Evolutionary conservation across 2,888 invertebrate species (phyloP).

Genomic region (Anticlea derivata): DNA sequence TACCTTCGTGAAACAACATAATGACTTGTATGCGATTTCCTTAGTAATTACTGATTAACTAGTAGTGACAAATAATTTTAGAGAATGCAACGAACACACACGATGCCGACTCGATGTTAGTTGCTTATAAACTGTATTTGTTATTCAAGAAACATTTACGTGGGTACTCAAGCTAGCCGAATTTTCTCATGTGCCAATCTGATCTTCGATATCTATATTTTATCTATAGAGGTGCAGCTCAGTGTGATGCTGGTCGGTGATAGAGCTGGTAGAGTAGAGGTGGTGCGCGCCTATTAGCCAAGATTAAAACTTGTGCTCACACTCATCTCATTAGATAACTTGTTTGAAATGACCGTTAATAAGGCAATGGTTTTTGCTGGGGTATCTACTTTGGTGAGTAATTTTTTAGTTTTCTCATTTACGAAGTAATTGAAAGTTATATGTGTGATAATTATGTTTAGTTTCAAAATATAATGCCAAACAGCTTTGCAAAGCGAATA

Average conservation of each 20-base stretch:
- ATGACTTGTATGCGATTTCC: not conserved
- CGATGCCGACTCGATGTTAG: not conserved
- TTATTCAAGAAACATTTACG: not conserved
- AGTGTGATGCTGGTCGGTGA: conserved; percentile 52
- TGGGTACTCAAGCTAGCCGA: conserved; percentile 23
- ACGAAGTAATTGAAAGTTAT: too few species aligned
- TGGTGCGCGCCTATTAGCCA: conserved; percentile 10
- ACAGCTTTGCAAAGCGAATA: too few species aligned
- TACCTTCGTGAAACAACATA: not conserved
- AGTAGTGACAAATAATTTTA: too few species aligned
- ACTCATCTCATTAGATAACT: conserved; percentile 19
- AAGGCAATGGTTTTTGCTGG: conserved; percentile 51
- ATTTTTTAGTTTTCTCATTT: not conserved
- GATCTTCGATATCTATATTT: conserved; percentile 35
- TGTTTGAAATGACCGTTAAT: conserved; percentile 43
- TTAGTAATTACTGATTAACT: too few species aligned
- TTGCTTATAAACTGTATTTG: not conserved
- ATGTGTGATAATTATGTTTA: not conserved
- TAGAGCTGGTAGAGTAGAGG: conserved; percentile 33
- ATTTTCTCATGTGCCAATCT: conserved; percentile 32
- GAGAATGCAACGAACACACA: too few species aligned
- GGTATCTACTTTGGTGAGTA: conserved; percentile 51
- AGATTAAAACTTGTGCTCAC: conserved; percentile 13
- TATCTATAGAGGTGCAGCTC: conserved; percentile 45
- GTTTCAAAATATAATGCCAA: not conserved